Percentiles rank a stretch among this genome's conserved stretches.
phyloP scores from a whole-genome alignment of 2,113 vertebrate species.

The Tychaedon coryphoeus region DNA sequence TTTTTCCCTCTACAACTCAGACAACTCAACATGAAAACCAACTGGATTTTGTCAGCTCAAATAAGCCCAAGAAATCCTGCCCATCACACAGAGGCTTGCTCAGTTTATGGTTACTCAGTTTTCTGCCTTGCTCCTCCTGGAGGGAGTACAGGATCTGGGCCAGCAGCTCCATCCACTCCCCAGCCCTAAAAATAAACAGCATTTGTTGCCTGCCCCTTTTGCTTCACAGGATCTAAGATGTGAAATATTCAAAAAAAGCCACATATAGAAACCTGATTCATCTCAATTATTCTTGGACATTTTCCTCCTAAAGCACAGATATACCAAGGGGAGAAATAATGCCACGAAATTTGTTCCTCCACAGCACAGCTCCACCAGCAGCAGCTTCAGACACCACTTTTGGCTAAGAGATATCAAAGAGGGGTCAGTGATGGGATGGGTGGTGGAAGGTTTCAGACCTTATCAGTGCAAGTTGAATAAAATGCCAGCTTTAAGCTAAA shows the following conservation, averaged over 20 bases:
- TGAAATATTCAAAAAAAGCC: slow-evolving; percentile 45
- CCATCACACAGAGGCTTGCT: not conserved
- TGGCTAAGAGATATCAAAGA: not conserved
- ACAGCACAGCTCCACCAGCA: not conserved
- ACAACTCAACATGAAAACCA: not conserved
- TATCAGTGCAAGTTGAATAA: not conserved
- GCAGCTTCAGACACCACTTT: not conserved
- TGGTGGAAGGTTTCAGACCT: not conserved
- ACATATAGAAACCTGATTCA: slow-evolving; percentile 61
- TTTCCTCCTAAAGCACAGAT: not conserved
- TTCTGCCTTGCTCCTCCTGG: not conserved
- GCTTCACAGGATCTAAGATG: slow-evolving; percentile 38
- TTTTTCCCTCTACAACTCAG: not conserved
- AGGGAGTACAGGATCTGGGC: slow-evolving; percentile 10
- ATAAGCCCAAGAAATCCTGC: not conserved
- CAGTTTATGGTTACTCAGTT: not conserved
- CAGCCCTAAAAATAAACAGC: slow-evolving; percentile 36
- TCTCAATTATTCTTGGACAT: slow-evolving; percentile 48
- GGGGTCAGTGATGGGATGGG: not conserved
- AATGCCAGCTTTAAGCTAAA: not conserved
- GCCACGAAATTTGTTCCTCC: not conserved
- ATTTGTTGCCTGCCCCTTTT: slow-evolving; percentile 40
- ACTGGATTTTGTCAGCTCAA: not conserved
- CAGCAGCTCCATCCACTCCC: slow-evolving; percentile 16
- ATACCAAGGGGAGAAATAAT: not conserved